These are phyloP conservation scores for Cheilosia soror DNA, from an alignment of 2,888 invertebrate genomes.

Conservation along the genomic window DNA sequence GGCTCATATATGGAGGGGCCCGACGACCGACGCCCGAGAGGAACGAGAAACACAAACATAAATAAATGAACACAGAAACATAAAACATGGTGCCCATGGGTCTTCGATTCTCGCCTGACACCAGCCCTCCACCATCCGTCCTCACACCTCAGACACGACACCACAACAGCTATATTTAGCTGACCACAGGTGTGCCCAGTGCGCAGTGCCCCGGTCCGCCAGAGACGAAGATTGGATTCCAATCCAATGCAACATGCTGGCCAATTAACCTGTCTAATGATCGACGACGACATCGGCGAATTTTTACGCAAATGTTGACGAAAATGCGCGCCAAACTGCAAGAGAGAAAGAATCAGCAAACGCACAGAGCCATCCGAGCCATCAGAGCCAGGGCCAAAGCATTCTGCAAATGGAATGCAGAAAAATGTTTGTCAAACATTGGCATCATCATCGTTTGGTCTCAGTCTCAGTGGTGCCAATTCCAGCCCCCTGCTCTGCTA, in stretches of 20 bases:
- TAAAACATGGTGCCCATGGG: conserved; percentile 75
- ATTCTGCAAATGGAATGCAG: conserved; percentile 66
- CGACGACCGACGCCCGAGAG: not conserved
- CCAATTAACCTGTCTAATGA: conserved; percentile 77
- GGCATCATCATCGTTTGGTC: conserved; percentile 52
- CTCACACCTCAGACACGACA: conserved; percentile 67
- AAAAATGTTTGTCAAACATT: conserved; percentile 75
- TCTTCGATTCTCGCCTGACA: conserved; percentile 71
- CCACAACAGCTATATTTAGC: conserved; percentile 75
- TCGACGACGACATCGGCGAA: conserved; percentile 74
- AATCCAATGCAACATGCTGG: conserved; percentile 80
- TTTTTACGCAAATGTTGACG: conserved; percentile 75
- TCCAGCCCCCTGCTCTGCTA: conserved; percentile 24
- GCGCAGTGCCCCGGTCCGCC: conserved; percentile 69
- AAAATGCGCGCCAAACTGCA: conserved; percentile 67
- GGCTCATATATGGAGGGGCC: conserved; percentile 9
- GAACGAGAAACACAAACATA: conserved; percentile 56
- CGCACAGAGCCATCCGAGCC: not conserved
- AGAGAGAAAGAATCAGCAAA: conserved; percentile 30
- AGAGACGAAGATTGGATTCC: conserved; percentile 80
- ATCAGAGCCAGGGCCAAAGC: not conserved
- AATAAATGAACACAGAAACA: conserved; percentile 72
- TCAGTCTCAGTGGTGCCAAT: not conserved
- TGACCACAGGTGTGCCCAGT: conserved; percentile 73
- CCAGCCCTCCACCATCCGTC: conserved; percentile 30